phyloP scores from a whole-genome alignment of 2,797 vertebrate species.

The Urocyon cinereoargenteus region DNA sequence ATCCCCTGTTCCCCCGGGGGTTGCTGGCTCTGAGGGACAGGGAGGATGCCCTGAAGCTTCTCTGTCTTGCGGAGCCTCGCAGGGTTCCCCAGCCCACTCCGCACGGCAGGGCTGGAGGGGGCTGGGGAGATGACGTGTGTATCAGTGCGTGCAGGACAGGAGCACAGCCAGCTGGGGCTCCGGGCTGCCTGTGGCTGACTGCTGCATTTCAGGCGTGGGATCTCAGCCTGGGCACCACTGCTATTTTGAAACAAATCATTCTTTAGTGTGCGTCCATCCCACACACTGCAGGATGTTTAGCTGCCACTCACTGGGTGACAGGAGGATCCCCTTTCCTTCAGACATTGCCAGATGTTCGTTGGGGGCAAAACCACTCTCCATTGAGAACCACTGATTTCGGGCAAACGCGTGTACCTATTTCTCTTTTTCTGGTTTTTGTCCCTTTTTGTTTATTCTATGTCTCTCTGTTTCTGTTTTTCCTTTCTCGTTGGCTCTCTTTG shows the following conservation, averaged over 20 bases:
- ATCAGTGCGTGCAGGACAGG: accelerated
- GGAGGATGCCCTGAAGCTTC: not conserved
- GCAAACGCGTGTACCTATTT: no score
- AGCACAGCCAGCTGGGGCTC: accelerated
- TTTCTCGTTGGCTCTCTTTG: not conserved
- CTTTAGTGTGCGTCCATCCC: no score
- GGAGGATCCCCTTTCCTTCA: accelerated
- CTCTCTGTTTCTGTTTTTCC: not conserved
- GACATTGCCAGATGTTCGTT: no score
- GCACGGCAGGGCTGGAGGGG: not conserved
- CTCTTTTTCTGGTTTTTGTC: not conserved
- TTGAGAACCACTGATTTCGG: not conserved
- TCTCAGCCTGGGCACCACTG: not conserved
- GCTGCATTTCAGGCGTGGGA: not conserved
- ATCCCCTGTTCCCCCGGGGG: accelerated
- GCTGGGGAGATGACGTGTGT: not conserved
- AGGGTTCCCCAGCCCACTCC: not conserved
- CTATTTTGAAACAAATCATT: not conserved
- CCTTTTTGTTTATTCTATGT: not conserved
- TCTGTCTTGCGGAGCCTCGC: not conserved
- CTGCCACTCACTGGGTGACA: not conserved
- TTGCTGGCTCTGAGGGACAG: not conserved
- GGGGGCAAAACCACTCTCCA: not conserved
- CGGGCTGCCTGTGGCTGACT: accelerated
- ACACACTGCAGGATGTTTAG: not conserved